These are phyloP conservation scores for Zygaena filipendulae DNA, from an alignment of 2,888 invertebrate genomes.

Conservation along the genomic window DNA sequence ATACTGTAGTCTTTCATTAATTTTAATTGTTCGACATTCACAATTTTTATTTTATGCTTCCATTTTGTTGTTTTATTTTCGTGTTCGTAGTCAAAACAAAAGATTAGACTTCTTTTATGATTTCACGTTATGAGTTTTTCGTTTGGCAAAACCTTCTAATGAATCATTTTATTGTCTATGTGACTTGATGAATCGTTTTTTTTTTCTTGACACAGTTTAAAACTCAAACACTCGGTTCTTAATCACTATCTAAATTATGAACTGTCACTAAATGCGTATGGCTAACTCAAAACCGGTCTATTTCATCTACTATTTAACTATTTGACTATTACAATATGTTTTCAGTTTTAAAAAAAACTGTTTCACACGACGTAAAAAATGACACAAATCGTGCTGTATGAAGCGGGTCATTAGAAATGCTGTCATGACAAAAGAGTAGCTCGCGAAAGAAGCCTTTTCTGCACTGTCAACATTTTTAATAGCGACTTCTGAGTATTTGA, in stretches of 20 bases:
- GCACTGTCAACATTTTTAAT: not conserved
- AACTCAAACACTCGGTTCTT: slow-evolving; percentile 38
- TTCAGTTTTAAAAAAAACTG: slow-evolving; percentile 24
- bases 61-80: not conserved
- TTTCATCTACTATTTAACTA: slow-evolving; percentile 56
- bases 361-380: slow-evolving; percentile 31
- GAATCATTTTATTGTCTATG: slow-evolving; percentile 9
- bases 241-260: slow-evolving; percentile 53
- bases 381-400: slow-evolving; percentile 36
- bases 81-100: not conserved
- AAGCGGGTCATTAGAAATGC: no score
- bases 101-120: not conserved
- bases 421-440: no score
- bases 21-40: no score
- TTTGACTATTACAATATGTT: slow-evolving; percentile 50
- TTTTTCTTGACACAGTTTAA: slow-evolving; percentile 31
- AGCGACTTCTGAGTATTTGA: not conserved
- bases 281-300: slow-evolving; percentile 64
- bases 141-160: no score
- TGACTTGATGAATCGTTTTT: slow-evolving; percentile 10
- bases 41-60: no score
- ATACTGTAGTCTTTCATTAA: no score
- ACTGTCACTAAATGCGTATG: slow-evolving; percentile 61
- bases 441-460: no score
- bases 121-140: not conserved